Conservation (phyloP, 2,113 vertebrate genomes). For the Quiscalus mexicanus region DNA sequence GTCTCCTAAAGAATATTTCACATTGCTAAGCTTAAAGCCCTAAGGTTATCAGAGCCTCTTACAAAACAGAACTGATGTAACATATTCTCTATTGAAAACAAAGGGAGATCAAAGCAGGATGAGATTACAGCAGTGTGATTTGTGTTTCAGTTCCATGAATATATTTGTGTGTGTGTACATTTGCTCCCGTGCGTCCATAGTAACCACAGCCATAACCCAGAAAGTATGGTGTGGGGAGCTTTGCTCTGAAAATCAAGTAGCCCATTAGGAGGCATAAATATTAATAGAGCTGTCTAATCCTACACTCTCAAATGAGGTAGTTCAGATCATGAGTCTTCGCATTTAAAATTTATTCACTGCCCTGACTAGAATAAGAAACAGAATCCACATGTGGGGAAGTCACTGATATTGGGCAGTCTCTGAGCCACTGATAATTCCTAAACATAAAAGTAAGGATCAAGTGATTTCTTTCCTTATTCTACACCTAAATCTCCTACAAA, state of each 20-base stretch:
- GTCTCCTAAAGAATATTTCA: background rate
- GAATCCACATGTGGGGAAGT: background rate
- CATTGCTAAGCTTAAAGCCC: background rate
- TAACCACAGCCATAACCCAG: slow-evolving; percentile 20
- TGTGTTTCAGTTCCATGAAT: background rate
- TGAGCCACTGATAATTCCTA: slow-evolving; percentile 26
- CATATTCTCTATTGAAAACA: background rate
- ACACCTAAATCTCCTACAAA: background rate
- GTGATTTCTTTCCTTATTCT: slow-evolving; percentile 10
- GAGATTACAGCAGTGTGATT: background rate
- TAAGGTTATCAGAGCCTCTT: background rate
- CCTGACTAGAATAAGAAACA: slow-evolving; percentile 35
- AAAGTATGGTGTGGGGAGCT: slow-evolving; percentile 2
- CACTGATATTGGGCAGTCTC: background rate
- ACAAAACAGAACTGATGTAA: background rate
- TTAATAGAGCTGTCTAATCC: slow-evolving; percentile 64
- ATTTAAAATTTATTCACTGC: slow-evolving; percentile 61
- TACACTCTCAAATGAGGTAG: slow-evolving; percentile 51
- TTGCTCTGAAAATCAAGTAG: slow-evolving; percentile 60
- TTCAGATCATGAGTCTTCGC: slow-evolving; percentile 55
- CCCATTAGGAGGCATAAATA: slow-evolving; percentile 66
- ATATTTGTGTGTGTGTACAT: background rate
- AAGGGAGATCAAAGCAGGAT: background rate
- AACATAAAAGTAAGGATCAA: slow-evolving; percentile 23
- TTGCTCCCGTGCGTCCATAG: background rate